Conservation (phyloP, 2,797 vertebrate species). For the Rhincodon typus region DNA sequence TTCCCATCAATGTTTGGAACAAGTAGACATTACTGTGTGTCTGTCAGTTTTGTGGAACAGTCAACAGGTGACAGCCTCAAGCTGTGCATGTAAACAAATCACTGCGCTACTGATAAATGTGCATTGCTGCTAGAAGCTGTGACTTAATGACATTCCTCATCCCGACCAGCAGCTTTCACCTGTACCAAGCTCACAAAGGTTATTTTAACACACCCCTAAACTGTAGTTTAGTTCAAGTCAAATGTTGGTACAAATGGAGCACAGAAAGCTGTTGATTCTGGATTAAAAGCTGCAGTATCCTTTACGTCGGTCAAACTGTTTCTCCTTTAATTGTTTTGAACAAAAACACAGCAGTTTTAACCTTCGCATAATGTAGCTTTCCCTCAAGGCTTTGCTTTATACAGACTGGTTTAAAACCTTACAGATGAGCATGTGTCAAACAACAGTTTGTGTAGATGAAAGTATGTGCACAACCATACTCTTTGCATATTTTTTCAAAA, state of each 20-base stretch:
- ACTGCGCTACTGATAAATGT: conserved; percentile 42
- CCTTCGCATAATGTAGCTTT: conserved; percentile 8
- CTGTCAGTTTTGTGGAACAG: conserved; percentile 43
- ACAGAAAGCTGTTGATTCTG: conserved; percentile 52
- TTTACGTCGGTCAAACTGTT: conserved; percentile 31
- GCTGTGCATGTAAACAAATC: conserved; percentile 46
- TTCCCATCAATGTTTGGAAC: conserved; percentile 38
- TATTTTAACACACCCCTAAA: background rate
- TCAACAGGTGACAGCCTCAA: conserved; percentile 44
- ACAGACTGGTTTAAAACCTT: background rate
- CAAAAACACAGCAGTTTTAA: background rate
- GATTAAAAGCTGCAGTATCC: conserved; percentile 63
- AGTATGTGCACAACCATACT: background rate
- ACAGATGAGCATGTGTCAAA: background rate
- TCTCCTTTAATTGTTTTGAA: background rate
- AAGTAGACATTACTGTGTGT: conserved; percentile 46
- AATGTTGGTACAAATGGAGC: background rate
- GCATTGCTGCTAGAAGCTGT: conserved; percentile 40
- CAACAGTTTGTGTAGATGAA: background rate
- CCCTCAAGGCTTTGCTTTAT: background rate
- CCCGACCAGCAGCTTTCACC: conserved; percentile 53
- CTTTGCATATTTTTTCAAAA: conserved; percentile 25
- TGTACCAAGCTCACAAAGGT: background rate
- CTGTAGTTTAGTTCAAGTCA: background rate
- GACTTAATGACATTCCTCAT: conserved; percentile 51